Conservation (phyloP, 2,113 vertebrate species). For the Rutilus rutilus region DNA sequence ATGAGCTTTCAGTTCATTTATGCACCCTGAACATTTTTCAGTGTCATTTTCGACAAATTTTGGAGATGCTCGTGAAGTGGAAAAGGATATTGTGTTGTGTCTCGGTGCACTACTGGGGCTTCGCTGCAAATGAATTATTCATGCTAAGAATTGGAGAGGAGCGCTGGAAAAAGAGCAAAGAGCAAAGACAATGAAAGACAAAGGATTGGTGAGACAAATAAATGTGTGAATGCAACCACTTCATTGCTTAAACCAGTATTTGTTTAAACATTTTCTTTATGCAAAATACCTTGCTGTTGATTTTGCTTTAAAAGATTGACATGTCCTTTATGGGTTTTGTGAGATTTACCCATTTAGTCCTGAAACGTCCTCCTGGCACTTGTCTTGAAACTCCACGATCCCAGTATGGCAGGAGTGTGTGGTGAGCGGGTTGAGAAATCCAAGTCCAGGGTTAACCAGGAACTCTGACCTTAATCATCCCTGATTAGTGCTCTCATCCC, state of each 20-base stretch:
- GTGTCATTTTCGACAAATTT: background rate
- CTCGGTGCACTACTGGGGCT: conserved; percentile 15
- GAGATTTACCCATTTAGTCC: background rate
- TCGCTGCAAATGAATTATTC: conserved; percentile 43
- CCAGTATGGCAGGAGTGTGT: conserved; percentile 59
- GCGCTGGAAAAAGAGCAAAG: conserved; percentile 21
- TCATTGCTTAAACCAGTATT: background rate
- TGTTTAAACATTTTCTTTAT: background rate
- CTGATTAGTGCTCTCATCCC: conserved; percentile 52
- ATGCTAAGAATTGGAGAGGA: conserved; percentile 38
- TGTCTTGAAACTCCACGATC: background rate
- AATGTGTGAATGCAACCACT: background rate
- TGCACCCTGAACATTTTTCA: background rate
- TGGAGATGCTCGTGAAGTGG: conserved; percentile 5
- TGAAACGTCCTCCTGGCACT: background rate
- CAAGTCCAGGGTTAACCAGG: conserved; percentile 31
- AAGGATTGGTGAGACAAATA: background rate
- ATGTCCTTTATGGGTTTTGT: background rate
- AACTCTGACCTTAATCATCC: conserved; percentile 56
- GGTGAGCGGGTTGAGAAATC: conserved; percentile 37
- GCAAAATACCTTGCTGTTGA: background rate
- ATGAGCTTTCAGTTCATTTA: background rate
- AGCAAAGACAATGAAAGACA: conserved; percentile 13
- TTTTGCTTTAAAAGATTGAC: background rate
- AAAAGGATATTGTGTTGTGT: conserved; percentile 39